Percentiles rank a stretch among this genome's conserved stretches.
Conservation (phyloP, 2,888 invertebrate genomes). For the Lycophotia porphyrea region DNA sequence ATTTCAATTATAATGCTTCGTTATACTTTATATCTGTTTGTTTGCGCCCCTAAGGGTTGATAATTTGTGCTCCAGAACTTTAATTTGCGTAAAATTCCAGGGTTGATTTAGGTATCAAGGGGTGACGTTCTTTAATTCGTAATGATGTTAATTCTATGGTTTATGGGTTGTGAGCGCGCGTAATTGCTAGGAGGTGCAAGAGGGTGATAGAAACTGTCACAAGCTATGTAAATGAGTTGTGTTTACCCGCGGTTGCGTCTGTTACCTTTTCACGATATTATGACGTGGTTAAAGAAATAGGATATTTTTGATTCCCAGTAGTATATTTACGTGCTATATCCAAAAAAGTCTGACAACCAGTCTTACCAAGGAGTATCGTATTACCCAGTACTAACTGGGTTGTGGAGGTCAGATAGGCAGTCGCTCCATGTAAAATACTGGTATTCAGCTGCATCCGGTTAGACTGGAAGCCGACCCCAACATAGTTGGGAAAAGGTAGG, state of each 20-base stretch:
- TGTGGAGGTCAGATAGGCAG: too few relatives aligned
- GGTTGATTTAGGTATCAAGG: constrained; percentile 50
- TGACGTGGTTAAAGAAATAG: not conserved
- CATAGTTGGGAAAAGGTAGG: too few relatives aligned
- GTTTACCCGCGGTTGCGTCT: not conserved
- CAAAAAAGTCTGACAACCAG: too few relatives aligned
- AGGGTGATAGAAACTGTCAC: not conserved
- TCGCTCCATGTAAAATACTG: too few relatives aligned
- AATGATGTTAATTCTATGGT: constrained; percentile 47
- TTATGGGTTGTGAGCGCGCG: constrained; percentile 28
- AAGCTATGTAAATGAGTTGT: not conserved
- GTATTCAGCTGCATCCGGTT: too few relatives aligned
- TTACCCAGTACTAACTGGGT: too few relatives aligned
- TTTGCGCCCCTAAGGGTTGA: constrained; percentile 58
- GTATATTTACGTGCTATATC: too few relatives aligned
- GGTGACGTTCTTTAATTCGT: constrained; percentile 56
- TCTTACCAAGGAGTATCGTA: too few relatives aligned
- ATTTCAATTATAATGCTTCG: constrained; percentile 66
- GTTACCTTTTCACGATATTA: not conserved
- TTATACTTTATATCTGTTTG: constrained; percentile 64
- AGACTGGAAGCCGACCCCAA: too few relatives aligned
- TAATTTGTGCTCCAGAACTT: constrained; percentile 65
- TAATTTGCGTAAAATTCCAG: constrained; percentile 61
- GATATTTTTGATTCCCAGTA: not conserved
- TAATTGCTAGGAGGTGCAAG: not conserved